phyloP scores from a whole-genome alignment of 2,797 vertebrate species.

The Tympanoctomys barrerae region DNA sequence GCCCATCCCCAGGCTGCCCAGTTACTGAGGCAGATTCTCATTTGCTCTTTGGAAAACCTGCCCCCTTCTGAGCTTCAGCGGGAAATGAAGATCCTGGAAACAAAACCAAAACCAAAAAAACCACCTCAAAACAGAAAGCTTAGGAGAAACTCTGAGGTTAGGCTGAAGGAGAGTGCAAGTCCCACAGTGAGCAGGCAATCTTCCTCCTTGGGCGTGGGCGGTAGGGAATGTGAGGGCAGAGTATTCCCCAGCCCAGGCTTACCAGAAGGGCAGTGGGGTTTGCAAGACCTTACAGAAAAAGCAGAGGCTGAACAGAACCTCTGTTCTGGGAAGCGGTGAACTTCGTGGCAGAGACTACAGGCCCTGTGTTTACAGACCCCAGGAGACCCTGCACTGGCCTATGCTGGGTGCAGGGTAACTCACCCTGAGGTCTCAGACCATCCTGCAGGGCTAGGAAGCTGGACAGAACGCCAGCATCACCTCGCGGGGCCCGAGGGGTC shows the following conservation, averaged over 20 bases:
- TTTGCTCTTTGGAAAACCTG: neutral
- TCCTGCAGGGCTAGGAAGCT: neutral
- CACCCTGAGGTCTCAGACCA: neutral
- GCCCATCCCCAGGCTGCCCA: neutral
- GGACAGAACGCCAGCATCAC: conserved; percentile 50
- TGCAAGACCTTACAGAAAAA: conserved; percentile 72
- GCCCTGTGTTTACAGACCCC: conserved; percentile 82
- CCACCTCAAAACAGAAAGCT: neutral
- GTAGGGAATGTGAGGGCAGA: conserved; percentile 81
- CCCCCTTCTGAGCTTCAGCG: neutral
- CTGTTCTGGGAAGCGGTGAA: conserved; percentile 80
- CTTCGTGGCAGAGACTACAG: conserved; percentile 69
- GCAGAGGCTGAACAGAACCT: conserved; percentile 62
- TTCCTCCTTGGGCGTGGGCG: conserved; percentile 67
- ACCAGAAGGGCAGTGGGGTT: conserved; percentile 78
- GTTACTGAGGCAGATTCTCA: neutral
- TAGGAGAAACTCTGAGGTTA: neutral
- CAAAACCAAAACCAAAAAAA: neutral
- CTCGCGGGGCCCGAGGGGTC: neutral
- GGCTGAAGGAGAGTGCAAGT: conserved; percentile 62
- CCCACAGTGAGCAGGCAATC: conserved; percentile 79
- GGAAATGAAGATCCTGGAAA: neutral
- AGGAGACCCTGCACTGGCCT: conserved; percentile 39
- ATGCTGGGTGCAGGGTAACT: conserved; percentile 31
- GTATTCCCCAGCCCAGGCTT: conserved; percentile 75